These are phyloP conservation scores for Dicyrtoma fusca DNA, from an alignment of 2,888 invertebrate species.

Conservation along the genomic window DNA sequence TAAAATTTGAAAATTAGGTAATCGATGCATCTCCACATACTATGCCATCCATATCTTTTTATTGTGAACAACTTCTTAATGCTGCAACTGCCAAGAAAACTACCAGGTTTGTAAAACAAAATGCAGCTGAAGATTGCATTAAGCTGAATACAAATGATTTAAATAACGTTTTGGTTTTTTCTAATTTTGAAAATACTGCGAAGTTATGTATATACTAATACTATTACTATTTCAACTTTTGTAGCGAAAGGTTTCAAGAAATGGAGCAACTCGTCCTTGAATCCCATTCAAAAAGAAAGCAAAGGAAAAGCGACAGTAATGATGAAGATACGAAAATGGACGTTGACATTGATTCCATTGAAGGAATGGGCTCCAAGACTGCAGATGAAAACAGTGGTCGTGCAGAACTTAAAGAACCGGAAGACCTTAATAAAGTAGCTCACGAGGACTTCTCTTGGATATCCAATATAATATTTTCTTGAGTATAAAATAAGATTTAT, in stretches of 20 bases:
- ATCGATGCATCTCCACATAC: slow-evolving; percentile 55
- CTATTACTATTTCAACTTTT: no score
- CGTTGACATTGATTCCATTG: background rate
- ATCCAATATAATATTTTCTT: slow-evolving; percentile 13
- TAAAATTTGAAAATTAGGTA: slow-evolving; percentile 41
- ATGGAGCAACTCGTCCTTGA: slow-evolving; percentile 39
- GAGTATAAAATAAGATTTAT: background rate
- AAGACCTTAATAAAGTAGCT: slow-evolving; percentile 40
- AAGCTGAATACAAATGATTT: no score
- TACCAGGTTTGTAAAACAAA: slow-evolving; percentile 11
- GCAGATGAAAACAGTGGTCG: background rate
- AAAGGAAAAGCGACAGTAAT: background rate
- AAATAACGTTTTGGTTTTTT: background rate
- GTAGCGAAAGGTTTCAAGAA: slow-evolving; percentile 28
- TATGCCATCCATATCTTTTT: slow-evolving; percentile 53
- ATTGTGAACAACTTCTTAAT: slow-evolving; percentile 45
- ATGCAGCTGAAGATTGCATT: no score
- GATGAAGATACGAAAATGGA: background rate
- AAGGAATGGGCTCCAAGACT: background rate
- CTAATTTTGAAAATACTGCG: no score
- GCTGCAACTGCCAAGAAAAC: slow-evolving; percentile 1
- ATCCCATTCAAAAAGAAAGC: slow-evolving; percentile 9
- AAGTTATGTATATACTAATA: no score
- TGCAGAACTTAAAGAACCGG: slow-evolving; percentile 2
- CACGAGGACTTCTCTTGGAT: slow-evolving; percentile 35